Evolutionary conservation across 1,140 invertebrate species (phyloP).

Genomic region (Heliconius hewitsoni): DNA sequence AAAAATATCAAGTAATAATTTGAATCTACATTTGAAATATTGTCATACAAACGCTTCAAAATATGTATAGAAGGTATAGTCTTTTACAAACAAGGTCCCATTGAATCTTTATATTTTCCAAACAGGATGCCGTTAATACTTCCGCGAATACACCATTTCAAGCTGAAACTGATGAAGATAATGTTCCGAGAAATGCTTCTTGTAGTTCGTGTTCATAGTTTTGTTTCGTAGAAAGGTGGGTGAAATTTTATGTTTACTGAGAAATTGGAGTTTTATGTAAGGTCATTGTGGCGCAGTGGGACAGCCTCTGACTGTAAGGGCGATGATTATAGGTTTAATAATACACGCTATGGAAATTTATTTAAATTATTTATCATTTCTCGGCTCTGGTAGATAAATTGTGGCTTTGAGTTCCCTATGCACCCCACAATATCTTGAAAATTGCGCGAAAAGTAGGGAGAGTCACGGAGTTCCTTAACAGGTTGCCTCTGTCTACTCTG

Average conservation of each 20-base stretch:
- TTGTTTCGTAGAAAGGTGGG: background rate
- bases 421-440: no score
- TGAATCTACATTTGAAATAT: background rate
- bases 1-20: background rate
- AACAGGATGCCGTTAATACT: conserved; percentile 12
- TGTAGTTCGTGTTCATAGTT: background rate
- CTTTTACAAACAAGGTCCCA: conserved; percentile 8
- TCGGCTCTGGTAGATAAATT: no score
- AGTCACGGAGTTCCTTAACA: no score
- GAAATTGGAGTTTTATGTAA: background rate
- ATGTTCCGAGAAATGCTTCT: background rate
- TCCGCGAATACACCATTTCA: conserved; percentile 3
- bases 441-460: no score
- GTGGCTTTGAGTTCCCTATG: no score
- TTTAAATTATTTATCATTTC: no score
- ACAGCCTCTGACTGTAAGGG: no score
- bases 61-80: background rate
- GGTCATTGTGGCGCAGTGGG: no score
- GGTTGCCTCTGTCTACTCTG: no score
- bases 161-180: background rate
- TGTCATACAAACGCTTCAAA: background rate
- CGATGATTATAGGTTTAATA: no score
- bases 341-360: no score
- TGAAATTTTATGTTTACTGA: background rate
- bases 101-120: conserved; percentile 14